Percentiles rank a stretch among this genome's conserved stretches.
These are phyloP conservation scores for Ostrea denselamellosa DNA, from an alignment of 1,140 invertebrate genomes.

Conservation along the genomic window DNA sequence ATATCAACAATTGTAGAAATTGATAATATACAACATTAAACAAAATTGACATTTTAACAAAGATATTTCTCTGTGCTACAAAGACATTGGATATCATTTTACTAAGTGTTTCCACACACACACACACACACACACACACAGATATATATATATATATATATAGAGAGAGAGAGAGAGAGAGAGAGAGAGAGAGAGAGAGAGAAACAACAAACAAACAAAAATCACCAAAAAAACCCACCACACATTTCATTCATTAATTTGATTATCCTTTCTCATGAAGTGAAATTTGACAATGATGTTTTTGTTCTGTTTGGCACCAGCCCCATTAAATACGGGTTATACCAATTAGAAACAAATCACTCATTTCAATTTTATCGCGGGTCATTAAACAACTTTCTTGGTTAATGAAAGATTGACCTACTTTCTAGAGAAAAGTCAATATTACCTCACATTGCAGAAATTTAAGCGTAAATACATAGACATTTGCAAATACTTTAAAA, in stretches of 20 bases:
- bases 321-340: background rate
- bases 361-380: background rate
- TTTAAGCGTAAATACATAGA: constrained; percentile 4
- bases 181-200: no score
- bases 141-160: no score
- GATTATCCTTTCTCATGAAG: background rate
- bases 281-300: background rate
- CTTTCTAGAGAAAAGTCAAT: constrained; percentile 13
- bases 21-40: background rate
- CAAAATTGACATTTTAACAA: background rate
- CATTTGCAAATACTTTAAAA: background rate
- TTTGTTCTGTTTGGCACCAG: background rate
- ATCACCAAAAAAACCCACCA: no score
- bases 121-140: no score
- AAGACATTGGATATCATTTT: background rate
- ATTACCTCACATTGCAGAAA: background rate
- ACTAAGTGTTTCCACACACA: background rate
- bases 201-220: no score
- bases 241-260: background rate
- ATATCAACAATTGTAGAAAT: background rate
- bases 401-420: background rate
- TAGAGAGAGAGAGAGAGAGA: no score
- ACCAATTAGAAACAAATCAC: background rate
- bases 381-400: constrained; percentile 1
- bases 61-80: background rate